phyloP scores from a whole-genome alignment of 2,888 invertebrate genomes.

The Carcina quercana region DNA sequence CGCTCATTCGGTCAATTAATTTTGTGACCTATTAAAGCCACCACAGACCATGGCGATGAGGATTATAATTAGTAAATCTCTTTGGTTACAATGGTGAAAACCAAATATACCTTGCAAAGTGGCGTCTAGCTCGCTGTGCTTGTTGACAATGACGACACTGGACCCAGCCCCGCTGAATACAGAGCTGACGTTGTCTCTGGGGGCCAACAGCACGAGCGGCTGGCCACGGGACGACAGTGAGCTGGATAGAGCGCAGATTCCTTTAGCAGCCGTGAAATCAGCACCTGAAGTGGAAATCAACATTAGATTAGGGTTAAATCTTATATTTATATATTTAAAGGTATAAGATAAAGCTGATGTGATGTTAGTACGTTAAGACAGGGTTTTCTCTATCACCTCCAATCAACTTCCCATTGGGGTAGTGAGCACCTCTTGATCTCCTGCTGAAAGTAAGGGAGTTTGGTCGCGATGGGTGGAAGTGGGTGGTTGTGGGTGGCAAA shows the following conservation, averaged over 20 bases:
- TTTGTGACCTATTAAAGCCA: not conserved
- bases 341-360: too few relatives aligned
- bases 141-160: constrained; percentile 76
- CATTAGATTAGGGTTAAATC: too few relatives aligned
- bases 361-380: too few relatives aligned
- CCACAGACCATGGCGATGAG: not conserved
- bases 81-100: not conserved
- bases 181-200: constrained; percentile 77
- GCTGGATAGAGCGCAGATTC: constrained; percentile 83
- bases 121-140: constrained; percentile 75
- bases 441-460: too few relatives aligned
- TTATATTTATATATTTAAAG: too few relatives aligned
- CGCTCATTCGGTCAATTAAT: too few relatives aligned
- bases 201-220: constrained; percentile 80
- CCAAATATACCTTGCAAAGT: constrained; percentile 65
- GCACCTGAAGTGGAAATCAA: constrained; percentile 73
- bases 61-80: not conserved
- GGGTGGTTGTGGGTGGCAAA: too few relatives aligned
- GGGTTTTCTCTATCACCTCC: too few relatives aligned
- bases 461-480: too few relatives aligned
- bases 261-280: constrained; percentile 91
- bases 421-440: too few relatives aligned
- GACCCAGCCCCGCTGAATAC: constrained; percentile 79
- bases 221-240: constrained; percentile 83
- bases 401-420: too few relatives aligned